phyloP scores from a whole-genome alignment of 1,140 invertebrate species.

The Whitmania pigra region DNA sequence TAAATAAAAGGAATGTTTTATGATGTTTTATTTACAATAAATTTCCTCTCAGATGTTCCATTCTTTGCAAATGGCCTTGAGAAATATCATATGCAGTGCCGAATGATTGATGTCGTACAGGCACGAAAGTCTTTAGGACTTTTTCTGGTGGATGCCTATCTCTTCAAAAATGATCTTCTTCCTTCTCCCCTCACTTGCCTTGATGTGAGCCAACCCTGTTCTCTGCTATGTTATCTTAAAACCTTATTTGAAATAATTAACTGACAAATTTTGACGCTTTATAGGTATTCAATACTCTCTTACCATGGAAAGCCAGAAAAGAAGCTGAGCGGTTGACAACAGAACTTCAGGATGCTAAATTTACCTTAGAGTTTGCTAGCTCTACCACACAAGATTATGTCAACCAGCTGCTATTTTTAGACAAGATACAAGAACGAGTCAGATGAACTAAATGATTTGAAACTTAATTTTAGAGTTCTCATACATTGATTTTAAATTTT shows the following conservation, averaged over 20 bases:
- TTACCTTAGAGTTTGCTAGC: conserved; percentile 52
- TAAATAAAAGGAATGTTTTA: neutral
- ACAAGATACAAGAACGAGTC: conserved; percentile 48
- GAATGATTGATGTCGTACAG: conserved; percentile 48
- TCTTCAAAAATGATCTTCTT: conserved; percentile 56
- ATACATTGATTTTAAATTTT: no score
- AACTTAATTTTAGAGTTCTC: no score
- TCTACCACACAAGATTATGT: conserved; percentile 55
- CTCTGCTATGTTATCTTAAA: neutral
- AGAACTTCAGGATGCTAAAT: conserved; percentile 50
- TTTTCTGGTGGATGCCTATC: conserved; percentile 53
- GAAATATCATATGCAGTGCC: conserved; percentile 38
- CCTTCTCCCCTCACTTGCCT: conserved; percentile 56
- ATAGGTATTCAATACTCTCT: conserved; percentile 38
- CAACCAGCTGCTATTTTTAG: conserved; percentile 55
- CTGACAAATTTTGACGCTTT: conserved; percentile 16
- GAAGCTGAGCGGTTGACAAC: conserved; percentile 50
- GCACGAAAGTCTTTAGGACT: conserved; percentile 53
- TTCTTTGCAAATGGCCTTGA: conserved; percentile 39
- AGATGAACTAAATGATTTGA: conserved; percentile 19
- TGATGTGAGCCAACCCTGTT: conserved; percentile 41
- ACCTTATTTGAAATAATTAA: neutral
- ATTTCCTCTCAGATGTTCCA: conserved; percentile 33
- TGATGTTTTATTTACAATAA: neutral
- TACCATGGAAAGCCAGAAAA: conserved; percentile 48